Evolutionary conservation across 2,113 vertebrate species (phyloP).

Genomic region (Cyanoderma ruficeps): DNA sequence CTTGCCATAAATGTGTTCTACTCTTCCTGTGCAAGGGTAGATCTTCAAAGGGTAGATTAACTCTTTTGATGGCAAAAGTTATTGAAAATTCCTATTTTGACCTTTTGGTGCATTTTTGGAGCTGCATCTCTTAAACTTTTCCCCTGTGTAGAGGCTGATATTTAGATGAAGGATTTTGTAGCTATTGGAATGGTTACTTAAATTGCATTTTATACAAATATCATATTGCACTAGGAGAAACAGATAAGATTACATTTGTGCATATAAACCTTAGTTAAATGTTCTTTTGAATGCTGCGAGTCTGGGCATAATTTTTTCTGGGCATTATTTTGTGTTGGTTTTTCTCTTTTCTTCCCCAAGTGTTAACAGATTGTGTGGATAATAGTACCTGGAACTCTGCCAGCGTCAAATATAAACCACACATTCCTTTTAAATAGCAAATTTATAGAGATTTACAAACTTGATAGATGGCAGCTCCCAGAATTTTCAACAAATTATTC

Average conservation of each 20-base stretch:
- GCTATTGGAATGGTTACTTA: neutral
- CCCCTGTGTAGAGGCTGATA: neutral
- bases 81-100: neutral
- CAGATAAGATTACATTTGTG: neutral
- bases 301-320: neutral
- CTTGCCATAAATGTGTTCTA: neutral
- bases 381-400: neutral
- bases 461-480: neutral
- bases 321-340: neutral
- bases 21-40: neutral
- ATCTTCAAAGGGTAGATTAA: neutral
- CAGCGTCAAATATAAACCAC: neutral
- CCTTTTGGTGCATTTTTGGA: neutral
- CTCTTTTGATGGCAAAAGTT: neutral
- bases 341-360: neutral
- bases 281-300: neutral
- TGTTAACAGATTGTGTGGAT: neutral
- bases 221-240: neutral
- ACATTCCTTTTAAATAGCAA: neutral
- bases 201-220: neutral
- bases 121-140: neutral
- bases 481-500: constrained; percentile 5
- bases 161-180: neutral
- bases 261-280: neutral
- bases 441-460: constrained; percentile 9